phyloP scores from a whole-genome alignment of 1,140 invertebrate species.

The Papilio helenus region DNA sequence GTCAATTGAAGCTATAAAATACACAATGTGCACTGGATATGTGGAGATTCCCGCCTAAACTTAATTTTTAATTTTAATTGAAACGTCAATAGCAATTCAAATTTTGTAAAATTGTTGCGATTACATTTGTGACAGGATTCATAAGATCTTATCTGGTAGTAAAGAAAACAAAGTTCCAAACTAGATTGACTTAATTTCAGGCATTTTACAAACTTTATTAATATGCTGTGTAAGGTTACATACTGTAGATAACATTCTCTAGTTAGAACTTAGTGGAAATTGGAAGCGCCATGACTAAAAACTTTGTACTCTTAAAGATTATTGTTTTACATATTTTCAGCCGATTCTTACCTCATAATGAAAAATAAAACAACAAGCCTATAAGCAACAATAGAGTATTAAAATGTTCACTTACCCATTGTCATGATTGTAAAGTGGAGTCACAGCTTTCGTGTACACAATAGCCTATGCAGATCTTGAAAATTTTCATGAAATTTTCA shows the following conservation, averaged over 20 bases:
- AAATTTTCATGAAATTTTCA: constrained; percentile 71
- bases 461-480: constrained; percentile 42
- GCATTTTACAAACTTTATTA: not conserved
- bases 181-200: too few relatives aligned
- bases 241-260: not conserved
- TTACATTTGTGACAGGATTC: not conserved
- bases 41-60: not conserved
- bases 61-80: not conserved
- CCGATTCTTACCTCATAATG: not conserved
- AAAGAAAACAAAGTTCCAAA: too few relatives aligned
- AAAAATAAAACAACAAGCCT: not conserved
- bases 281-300: not conserved
- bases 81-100: not conserved
- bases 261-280: not conserved
- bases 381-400: not conserved
- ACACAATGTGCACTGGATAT: not conserved
- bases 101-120: not conserved
- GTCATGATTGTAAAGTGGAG: constrained; percentile 51
- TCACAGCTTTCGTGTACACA: constrained; percentile 5
- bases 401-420: constrained; percentile 60
- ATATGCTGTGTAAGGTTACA: not conserved
- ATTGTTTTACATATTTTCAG: not conserved
- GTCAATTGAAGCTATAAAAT: not conserved
- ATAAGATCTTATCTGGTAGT: not conserved
- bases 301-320: not conserved